These are phyloP conservation scores for Casuarius casuarius DNA, from an alignment of 2,113 vertebrate genomes.

Conservation along the genomic window DNA sequence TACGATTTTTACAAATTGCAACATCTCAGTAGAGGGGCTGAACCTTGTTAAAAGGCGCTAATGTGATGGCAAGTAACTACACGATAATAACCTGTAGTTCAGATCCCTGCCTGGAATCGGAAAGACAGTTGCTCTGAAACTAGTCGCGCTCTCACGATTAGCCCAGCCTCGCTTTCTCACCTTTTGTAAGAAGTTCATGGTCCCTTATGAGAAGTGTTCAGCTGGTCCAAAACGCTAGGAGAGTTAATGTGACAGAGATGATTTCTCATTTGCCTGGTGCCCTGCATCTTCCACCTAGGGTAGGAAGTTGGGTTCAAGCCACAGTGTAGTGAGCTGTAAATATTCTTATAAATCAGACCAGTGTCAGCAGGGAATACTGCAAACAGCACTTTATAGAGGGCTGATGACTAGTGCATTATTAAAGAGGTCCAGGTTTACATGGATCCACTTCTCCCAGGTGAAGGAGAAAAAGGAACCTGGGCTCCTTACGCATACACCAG, in stretches of 20 bases:
- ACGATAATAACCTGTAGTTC: neutral
- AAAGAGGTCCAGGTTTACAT: neutral
- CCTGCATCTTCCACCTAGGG: neutral
- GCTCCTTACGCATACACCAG: neutral
- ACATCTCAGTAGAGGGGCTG: neutral
- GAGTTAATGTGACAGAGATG: neutral
- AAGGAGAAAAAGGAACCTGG: neutral
- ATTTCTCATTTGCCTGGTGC: neutral
- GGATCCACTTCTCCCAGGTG: neutral
- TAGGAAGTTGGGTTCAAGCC: neutral
- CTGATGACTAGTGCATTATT: neutral
- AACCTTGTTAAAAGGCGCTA: neutral
- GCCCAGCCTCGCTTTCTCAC: neutral
- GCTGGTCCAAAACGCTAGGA: neutral
- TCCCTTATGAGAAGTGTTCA: neutral
- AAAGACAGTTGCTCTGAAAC: neutral
- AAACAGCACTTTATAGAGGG: neutral
- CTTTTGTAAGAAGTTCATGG: neutral
- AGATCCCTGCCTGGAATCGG: neutral
- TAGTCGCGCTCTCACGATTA: neutral
- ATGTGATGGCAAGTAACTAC: neutral
- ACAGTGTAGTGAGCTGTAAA: neutral
- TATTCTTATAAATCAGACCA: neutral
- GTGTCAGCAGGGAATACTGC: neutral
- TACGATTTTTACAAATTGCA: neutral